phyloP scores from a whole-genome alignment of 2,888 invertebrate species.

The Allygus modestus region DNA sequence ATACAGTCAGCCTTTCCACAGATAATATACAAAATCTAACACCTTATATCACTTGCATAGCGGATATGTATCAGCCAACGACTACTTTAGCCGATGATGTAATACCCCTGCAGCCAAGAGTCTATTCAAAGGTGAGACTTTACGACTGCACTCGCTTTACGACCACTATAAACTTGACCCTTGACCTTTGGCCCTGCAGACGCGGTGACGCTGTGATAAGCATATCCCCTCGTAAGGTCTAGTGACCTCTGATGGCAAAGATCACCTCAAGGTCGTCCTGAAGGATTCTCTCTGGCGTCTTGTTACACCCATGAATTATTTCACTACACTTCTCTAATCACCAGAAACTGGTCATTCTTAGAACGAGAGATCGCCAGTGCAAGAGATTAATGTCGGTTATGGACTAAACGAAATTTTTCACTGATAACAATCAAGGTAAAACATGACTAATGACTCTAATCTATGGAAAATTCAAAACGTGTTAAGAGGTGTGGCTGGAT shows the following conservation, averaged over 20 bases:
- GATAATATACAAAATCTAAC: background rate
- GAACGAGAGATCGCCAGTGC: too few species aligned
- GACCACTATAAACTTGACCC: constrained; percentile 11
- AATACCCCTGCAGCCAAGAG: background rate
- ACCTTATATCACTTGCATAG: background rate
- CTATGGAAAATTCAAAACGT: background rate
- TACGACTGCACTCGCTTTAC: constrained; percentile 26
- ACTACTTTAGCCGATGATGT: background rate
- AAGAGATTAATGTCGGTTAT: background rate
- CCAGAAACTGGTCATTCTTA: background rate
- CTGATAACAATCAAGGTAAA: background rate
- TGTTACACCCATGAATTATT: background rate
- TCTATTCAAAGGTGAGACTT: constrained; percentile 23
- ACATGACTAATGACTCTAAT: background rate
- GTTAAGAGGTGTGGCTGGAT: background rate
- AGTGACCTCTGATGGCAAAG: background rate
- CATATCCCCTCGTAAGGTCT: background rate
- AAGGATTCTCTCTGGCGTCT: background rate
- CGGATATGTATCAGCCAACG: background rate
- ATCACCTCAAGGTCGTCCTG: background rate
- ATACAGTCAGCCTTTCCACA: too few species aligned
- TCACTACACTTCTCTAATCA: background rate
- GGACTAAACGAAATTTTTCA: background rate
- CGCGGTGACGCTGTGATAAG: background rate
- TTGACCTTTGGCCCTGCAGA: constrained; percentile 19